Evolutionary conservation across 2,113 vertebrate species (phyloP).

Genomic region (Eclectus roratus): DNA sequence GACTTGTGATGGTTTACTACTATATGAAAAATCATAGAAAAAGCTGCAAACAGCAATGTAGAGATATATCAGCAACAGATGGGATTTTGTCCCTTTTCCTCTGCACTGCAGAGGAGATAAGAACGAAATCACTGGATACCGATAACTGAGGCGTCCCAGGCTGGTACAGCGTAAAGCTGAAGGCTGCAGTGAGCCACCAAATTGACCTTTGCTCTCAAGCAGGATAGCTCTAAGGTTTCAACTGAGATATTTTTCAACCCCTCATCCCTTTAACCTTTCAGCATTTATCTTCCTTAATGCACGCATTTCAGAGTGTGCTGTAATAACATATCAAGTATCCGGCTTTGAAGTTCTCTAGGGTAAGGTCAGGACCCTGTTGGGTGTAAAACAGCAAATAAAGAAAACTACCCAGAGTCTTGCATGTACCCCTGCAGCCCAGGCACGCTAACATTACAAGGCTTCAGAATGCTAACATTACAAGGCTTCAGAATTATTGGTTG

Average conservation of each 20-base stretch:
- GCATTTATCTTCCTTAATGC: not conserved
- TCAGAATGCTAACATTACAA: not conserved
- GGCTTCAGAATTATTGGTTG: not conserved
- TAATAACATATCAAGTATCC: not conserved
- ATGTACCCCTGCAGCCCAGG: not conserved
- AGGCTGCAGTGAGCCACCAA: not conserved
- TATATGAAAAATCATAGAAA: not conserved
- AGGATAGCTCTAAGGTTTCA: slow-evolving; percentile 25
- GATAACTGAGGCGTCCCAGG: not conserved
- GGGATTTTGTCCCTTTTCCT: not conserved
- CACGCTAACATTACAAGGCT: not conserved
- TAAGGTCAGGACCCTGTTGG: not conserved
- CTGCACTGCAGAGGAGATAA: not conserved
- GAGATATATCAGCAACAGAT: not conserved
- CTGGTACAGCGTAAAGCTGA: not conserved
- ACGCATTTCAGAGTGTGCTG: not conserved
- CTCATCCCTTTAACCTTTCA: slow-evolving; percentile 22
- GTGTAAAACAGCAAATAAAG: not conserved
- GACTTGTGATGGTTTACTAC: not conserved
- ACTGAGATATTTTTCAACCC: not conserved
- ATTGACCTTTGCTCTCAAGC: slow-evolving; percentile 1
- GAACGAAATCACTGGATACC: not conserved
- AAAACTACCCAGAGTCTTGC: not conserved
- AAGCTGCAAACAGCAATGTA: not conserved
- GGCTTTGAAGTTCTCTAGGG: not conserved